phyloP scores from a whole-genome alignment of 2,888 invertebrate genomes.

The Oconnorella tubifera region DNA sequence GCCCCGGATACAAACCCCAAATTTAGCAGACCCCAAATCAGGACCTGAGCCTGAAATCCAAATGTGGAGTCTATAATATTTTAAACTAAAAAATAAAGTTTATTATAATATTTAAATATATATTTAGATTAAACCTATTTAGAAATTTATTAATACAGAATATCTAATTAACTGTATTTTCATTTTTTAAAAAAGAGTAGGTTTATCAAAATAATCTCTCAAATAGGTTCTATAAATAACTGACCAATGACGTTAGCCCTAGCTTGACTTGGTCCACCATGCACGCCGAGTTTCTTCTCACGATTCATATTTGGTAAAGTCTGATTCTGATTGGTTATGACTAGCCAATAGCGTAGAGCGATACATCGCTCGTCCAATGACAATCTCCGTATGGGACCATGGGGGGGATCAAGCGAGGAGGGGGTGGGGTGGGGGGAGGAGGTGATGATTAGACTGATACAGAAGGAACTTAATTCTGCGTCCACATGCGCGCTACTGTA shows the following conservation, averaged over 20 bases:
- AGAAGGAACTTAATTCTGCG: not conserved
- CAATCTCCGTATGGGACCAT: not conserved
- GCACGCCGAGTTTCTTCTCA: constrained; percentile 65
- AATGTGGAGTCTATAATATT: too few relatives aligned
- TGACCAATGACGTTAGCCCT: constrained; percentile 8
- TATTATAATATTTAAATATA: too few relatives aligned
- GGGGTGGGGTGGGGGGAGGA: not conserved
- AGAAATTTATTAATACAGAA: too few relatives aligned
- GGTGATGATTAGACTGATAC: constrained; percentile 3
- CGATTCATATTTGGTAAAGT: constrained; percentile 50
- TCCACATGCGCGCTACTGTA: constrained; percentile 1
- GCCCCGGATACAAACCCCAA: too few relatives aligned
- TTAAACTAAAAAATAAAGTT: too few relatives aligned
- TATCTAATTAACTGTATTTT: too few relatives aligned
- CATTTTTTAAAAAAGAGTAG: too few relatives aligned
- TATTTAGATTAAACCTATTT: too few relatives aligned
- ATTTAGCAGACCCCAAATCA: too few relatives aligned
- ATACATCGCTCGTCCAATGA: constrained; percentile 41
- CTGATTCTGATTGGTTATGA: constrained; percentile 61
- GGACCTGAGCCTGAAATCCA: too few relatives aligned
- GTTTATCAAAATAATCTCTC: too few relatives aligned
- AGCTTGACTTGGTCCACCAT: constrained; percentile 52
- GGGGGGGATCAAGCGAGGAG: not conserved
- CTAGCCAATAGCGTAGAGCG: constrained; percentile 63
- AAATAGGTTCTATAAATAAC: too few relatives aligned